Base-by-base conservation (phyloP, 2,113 vertebrate genomes). In the Equus przewalskii region DNA sequence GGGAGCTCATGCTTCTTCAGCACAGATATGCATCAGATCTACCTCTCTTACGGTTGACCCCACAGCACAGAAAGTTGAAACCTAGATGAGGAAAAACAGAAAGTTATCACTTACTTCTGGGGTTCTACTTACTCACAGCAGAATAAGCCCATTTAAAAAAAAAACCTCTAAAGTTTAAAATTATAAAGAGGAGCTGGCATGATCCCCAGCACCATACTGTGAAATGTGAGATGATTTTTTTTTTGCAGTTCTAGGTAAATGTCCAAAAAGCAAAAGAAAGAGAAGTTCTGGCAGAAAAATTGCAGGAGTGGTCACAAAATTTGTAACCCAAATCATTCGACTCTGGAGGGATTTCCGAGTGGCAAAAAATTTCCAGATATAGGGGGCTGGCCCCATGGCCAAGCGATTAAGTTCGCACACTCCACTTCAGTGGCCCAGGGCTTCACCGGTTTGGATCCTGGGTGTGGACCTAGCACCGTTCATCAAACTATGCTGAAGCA, bases 61-160 rank as follows among this genome's bases (percentile, higher is more conserved):
- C 98, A 98, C 99, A 98, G 98, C 98, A 98, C 82, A 98, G 96
- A 96, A 97, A 98, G 97, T 89, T 97, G 98, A 98, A 85, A 98
- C 97, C 98, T 99, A 96, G 4, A 96, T 26, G 5, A 97, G 96
- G 98, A 88, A 96, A 97, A 97, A 98, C 56, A 98, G 93, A 94
- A 97, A 97, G 87, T 98, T 97, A 97, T 81, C 94, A 94, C 0
- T 64, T 24, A 69, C 56, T n/a, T 89, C 56, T 82, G 46, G 18
- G 46, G 13, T 96, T 96, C 64, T 76, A 94, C 5, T 78, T 91
- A 82, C 84, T 96, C 96, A 93, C 0, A 93, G 72, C 19, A 97
- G 76, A 94, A 44, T 84, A 97, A 89, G 46, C 11, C 51, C 49
- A 82, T 64, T 54, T 28, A 24, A 19, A 33, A 83, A 60, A n/a